These are phyloP conservation scores for Gopherus flavomarginatus DNA, from an alignment of 2,113 vertebrate genomes.

Conservation along the genomic window DNA sequence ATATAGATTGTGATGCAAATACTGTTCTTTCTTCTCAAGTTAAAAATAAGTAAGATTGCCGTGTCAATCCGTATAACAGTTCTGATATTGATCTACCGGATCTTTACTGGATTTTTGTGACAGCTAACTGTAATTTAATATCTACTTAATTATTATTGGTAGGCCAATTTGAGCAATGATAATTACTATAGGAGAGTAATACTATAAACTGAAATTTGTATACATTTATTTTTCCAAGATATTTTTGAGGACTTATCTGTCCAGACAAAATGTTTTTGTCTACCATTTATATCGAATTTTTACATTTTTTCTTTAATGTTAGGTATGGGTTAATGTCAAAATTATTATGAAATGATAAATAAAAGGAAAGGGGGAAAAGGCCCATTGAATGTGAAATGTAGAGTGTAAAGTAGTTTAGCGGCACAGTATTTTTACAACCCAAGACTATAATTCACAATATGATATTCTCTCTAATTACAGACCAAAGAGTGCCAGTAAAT, in stretches of 20 bases:
- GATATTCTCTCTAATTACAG: constrained; percentile 57
- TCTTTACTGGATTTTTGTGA: not conserved
- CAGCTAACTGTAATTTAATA: not conserved
- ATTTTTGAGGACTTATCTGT: not conserved
- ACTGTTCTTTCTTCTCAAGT: not conserved
- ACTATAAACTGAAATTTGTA: not conserved
- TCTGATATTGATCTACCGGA: not conserved
- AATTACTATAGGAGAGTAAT: not conserved
- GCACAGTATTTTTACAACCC: not conserved
- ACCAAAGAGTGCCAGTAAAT: constrained; percentile 53
- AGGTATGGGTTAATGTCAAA: not conserved
- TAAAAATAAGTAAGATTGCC: not conserved
- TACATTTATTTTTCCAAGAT: not conserved
- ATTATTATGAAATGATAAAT: not conserved
- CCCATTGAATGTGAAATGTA: not conserved
- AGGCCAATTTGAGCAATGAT: not conserved
- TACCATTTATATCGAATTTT: not conserved
- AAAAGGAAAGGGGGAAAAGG: not conserved
- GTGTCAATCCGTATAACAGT: not conserved
- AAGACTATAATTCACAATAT: not conserved
- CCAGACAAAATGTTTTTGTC: not conserved
- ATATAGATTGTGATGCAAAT: too few relatives aligned
- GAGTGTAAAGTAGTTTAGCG: not conserved
- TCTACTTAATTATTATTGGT: not conserved
- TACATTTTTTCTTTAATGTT: not conserved